Evolutionary conservation across 2,888 invertebrate genomes (phyloP), one percentile per base, ranked within the genome.

Genomic region (Cordylochernes scorpioides): DNA sequence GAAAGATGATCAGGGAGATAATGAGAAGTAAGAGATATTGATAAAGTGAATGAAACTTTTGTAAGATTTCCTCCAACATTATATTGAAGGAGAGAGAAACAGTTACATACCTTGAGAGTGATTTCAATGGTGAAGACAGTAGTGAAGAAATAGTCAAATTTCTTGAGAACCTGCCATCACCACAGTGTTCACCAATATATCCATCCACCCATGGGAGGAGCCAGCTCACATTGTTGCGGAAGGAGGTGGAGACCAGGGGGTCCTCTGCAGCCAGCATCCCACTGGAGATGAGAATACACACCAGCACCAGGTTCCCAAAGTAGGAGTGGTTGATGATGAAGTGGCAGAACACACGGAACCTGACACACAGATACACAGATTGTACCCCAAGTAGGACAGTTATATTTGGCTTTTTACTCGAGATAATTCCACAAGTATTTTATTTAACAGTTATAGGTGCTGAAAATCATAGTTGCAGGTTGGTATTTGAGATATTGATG

Each of bases 261-360:
- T 99, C 94, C 56, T 99, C 97, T 34, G 88, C 78, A n/a, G 94
- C 97, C 54, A 99, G 64, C 71, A 97, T 80, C 39, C 82, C 86
- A 25, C 91, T 91, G 7, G 91, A 94, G 46, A 99, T 74, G 67
- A 99, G 72, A 54, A 97, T 97, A 59, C 94, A 97, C 26, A 73
- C 74, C 40, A 99, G 61, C 43, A 99, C 86, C 41, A 88, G 66
- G 57, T 99, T 99, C 13, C 84, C 71, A 52, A 97, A 99, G 47
- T 80, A 71, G 38, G 72, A 70, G 49, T 97, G 94, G 51, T 88
- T 88, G 49, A 84, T 82, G 44, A 94, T 60, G 64, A 73, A 77
- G 59, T 97, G 91, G 58, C 94, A 97, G 50, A 88, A 71, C 18
- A 86, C 68, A 9, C 94, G 78, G 57, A 91, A 74, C 60, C 80